Conservation (phyloP, 2,113 vertebrate species). For the Pycnonotus jocosus region DNA sequence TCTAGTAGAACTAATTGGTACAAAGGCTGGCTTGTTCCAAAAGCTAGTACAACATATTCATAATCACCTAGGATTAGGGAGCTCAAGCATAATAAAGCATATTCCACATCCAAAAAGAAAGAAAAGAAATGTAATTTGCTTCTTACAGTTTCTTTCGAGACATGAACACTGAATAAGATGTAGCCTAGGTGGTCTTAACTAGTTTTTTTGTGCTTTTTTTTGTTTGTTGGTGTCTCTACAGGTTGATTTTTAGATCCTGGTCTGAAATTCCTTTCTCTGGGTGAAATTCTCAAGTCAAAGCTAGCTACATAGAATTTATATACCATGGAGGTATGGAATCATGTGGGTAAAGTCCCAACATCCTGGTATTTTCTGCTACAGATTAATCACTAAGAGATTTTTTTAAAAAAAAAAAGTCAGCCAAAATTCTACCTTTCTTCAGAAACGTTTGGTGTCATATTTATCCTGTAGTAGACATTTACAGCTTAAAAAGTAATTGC, state of each 20-base stretch:
- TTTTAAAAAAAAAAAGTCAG: not conserved
- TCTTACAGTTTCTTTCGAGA: not conserved
- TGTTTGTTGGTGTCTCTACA: not conserved
- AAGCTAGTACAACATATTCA: not conserved
- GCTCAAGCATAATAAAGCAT: not conserved
- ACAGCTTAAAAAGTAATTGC: not conserved
- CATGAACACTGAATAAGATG: not conserved
- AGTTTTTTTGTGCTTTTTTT: not conserved
- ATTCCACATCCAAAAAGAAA: not conserved
- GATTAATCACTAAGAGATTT: not conserved
- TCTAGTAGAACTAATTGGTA: conserved; percentile 34
- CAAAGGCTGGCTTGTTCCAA: conserved; percentile 5
- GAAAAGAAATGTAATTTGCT: not conserved
- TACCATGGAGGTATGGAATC: not conserved
- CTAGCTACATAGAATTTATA: not conserved
- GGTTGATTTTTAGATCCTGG: not conserved
- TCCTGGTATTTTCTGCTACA: not conserved
- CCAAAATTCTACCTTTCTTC: not conserved
- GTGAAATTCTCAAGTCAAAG: not conserved
- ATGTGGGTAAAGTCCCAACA: not conserved
- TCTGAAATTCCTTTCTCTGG: not conserved
- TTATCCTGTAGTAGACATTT: not conserved
- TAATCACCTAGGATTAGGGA: conserved; percentile 20
- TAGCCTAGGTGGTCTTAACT: not conserved
- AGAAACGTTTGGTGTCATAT: not conserved